phyloP scores from a whole-genome alignment of 2,888 invertebrate genomes.

The Tetragonula carbonaria region DNA sequence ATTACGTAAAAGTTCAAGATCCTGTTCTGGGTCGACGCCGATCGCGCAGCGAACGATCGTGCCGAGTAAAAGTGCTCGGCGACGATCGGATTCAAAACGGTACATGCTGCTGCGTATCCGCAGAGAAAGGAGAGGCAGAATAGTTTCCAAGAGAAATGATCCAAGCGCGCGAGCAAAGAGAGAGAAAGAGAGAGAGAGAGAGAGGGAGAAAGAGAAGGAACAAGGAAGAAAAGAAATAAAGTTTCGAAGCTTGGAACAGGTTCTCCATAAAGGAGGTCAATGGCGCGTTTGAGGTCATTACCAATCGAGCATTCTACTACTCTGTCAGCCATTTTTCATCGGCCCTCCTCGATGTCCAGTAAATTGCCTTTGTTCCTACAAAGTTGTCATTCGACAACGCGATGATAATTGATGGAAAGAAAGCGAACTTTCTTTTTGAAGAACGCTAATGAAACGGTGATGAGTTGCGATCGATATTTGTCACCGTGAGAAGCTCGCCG shows the following conservation, averaged over 20 bases:
- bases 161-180: not conserved
- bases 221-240: slow-evolving; percentile 56
- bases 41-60: not conserved
- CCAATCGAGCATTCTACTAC: slow-evolving; percentile 61
- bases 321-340: not conserved
- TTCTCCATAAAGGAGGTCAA: slow-evolving; percentile 79
- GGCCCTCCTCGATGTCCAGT: not conserved
- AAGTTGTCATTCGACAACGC: not conserved
- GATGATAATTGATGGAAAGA: not conserved
- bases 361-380: not conserved
- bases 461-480: too few species aligned
- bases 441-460: not conserved
- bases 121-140: slow-evolving; percentile 49
- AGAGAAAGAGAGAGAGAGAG: too few species aligned
- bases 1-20: not conserved
- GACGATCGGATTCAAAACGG: slow-evolving; percentile 46
- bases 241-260: slow-evolving; percentile 72
- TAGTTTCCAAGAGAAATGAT: not conserved
- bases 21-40: not conserved
- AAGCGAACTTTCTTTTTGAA: not conserved
- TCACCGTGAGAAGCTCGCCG: too few species aligned
- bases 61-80: slow-evolving; percentile 53
- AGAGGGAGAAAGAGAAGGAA: not conserved
- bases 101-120: slow-evolving; percentile 56
- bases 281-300: slow-evolving; percentile 80